phyloP scores from a whole-genome alignment of 2,888 invertebrate genomes.

The Drosophila neutralis region DNA sequence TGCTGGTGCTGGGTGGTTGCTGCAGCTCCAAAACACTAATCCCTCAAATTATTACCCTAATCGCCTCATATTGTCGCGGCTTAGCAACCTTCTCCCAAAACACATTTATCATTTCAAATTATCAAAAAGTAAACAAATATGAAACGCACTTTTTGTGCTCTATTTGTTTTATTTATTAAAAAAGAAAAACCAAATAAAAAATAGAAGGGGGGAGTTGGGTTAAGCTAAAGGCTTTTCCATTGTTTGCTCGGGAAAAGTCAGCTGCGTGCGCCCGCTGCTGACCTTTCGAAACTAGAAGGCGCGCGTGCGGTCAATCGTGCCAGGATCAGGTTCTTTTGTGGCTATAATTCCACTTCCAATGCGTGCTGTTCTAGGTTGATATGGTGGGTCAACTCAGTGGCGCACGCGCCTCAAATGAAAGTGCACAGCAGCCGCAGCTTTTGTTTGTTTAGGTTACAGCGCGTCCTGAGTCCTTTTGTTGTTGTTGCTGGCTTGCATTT shows the following conservation, averaged over 20 bases:
- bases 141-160: conserved; percentile 45
- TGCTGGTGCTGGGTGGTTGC: conserved; percentile 11
- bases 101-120: conserved; percentile 55
- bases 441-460: conserved; percentile 62
- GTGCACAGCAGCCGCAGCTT: conserved; percentile 50
- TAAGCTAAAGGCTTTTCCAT: conserved; percentile 21
- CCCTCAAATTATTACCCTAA: conserved; percentile 78
- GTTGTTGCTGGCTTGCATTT: conserved; percentile 3
- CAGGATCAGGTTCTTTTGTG: conserved; percentile 36
- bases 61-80: conserved; percentile 74
- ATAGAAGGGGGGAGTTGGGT: neutral
- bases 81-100: conserved; percentile 52
- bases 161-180: conserved; percentile 71
- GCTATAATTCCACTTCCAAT: conserved; percentile 4
- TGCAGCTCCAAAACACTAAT: conserved; percentile 47
- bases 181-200: conserved; percentile 11
- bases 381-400: conserved; percentile 27
- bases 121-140: conserved; percentile 73
- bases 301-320: conserved; percentile 46
- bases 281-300: conserved; percentile 26
- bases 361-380: conserved; percentile 1
- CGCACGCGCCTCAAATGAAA: conserved; percentile 19
- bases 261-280: conserved; percentile 41
- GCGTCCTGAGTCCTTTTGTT: conserved; percentile 13
- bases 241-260: conserved; percentile 45